These are phyloP conservation scores for Operophtera brumata DNA, from an alignment of 2,888 invertebrate species.

Conservation along the genomic window DNA sequence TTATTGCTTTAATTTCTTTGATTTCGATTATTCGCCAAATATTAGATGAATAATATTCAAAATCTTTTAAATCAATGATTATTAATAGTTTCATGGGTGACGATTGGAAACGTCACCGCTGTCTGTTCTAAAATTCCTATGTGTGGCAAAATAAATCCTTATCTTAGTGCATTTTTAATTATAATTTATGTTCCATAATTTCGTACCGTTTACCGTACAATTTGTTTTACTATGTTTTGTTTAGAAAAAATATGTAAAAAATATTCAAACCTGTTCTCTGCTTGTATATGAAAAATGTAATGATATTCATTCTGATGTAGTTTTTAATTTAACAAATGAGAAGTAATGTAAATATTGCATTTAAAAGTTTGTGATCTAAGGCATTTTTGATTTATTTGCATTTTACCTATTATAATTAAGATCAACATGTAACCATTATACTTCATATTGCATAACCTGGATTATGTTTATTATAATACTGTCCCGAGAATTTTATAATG, in stretches of 20 bases:
- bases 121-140: conserved; percentile 37
- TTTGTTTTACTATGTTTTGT: conserved; percentile 55
- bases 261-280: conserved; percentile 38
- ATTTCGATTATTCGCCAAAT: conserved; percentile 72
- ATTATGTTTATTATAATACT: conserved; percentile 63
- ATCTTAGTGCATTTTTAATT: conserved; percentile 50
- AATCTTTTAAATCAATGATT: conserved; percentile 25
- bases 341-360: conserved; percentile 73
- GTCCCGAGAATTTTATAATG: conserved; percentile 50
- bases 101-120: conserved; percentile 28
- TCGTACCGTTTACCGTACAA: conserved; percentile 45
- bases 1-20: conserved; percentile 49
- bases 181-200: conserved; percentile 37
- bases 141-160: conserved; percentile 41
- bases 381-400: conserved; percentile 44
- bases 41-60: conserved; percentile 69
- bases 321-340: conserved; percentile 42
- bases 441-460: conserved; percentile 54
- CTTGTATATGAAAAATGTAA: conserved; percentile 49
- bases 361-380: conserved; percentile 72
- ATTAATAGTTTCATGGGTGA: conserved; percentile 17
- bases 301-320: conserved; percentile 40
- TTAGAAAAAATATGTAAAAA: conserved; percentile 52
- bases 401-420: conserved; percentile 59
- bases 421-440: conserved; percentile 61